Evolutionary conservation across 1,140 invertebrate genomes (phyloP), one percentile per base, ranked within the genome.

Genomic region (Sitobion miscanthi): DNA sequence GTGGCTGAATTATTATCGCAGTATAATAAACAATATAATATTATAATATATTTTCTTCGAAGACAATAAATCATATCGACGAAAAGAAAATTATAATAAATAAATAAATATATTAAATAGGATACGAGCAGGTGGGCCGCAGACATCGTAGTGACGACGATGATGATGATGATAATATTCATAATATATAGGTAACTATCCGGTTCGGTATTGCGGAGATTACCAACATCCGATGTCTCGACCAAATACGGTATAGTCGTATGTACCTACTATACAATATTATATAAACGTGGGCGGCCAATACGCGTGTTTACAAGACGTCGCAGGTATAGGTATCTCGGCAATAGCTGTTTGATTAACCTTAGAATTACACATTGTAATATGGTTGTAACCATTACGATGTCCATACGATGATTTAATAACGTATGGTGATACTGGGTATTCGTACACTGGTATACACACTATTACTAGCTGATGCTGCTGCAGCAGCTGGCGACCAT

Each of bases 381-480:
- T 88, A 54, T 35, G 42, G 49, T n/a, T n/a, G 87, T 87, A 49
- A n/a, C 87, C 7, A 42, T 57, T 47, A 49, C 23, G 23, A 85
- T 42, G 45, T n/a, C 45, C n/a, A 30, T 88, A 52, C n/a, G 47
- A 85, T 88, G 30, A 88, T 88, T 88, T 88, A n/a, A 88, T 88
- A 88, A 49, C 45, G 47, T 88, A 47, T 30, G 30, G 42, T 11
- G 23, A 38, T 89, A 49, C 4, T 52, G 30, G n/a, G n/a, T 6
- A 49, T 20, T 42, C 14, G 14, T 62, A 47, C 23, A 47, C 8
- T 6, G n/a, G 47, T 88, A 88, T 9, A 38, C 35, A 9, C 20
- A 90, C 4, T 54, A 38, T 20, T 30, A n/a, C 47, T 23, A 20
- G 77, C 35, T 8, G 14, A 38, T 20, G 77, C 6, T 17, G 62